Conservation (phyloP, 1,140 invertebrate genomes). For the Drosophila erecta region DNA sequence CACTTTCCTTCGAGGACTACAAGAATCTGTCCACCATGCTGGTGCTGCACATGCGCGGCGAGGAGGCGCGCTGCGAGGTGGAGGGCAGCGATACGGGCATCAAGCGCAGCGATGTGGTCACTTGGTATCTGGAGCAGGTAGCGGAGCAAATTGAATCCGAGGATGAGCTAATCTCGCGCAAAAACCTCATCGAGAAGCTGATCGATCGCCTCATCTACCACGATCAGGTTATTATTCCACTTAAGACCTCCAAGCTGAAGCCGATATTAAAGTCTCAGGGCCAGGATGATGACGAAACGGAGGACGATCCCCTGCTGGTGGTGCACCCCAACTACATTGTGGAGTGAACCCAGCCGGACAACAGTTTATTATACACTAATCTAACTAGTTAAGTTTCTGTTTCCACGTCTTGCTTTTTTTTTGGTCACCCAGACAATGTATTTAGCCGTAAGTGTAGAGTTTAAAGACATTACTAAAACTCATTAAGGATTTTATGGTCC, state of each 20-base stretch:
- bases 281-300: slow-evolving; percentile 85
- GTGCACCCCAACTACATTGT: slow-evolving; percentile 98
- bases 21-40: slow-evolving; percentile 96
- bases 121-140: slow-evolving; percentile 97
- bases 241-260: slow-evolving; percentile 89
- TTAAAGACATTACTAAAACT: slow-evolving; percentile 5
- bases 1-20: slow-evolving; percentile 97
- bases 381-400: slow-evolving; percentile 9
- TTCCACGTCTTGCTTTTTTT: slow-evolving; percentile 16
- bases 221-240: slow-evolving; percentile 96
- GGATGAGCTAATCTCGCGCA: slow-evolving; percentile 95
- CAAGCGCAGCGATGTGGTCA: slow-evolving; percentile 92
- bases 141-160: slow-evolving; percentile 95
- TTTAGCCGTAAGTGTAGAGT: slow-evolving; percentile 19
- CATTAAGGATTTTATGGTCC: not conserved
- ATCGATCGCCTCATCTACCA: slow-evolving; percentile 96
- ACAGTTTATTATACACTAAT: not conserved
- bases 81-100: slow-evolving; percentile 89
- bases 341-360: slow-evolving; percentile 84
- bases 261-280: slow-evolving; percentile 85
- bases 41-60: slow-evolving; percentile 93
- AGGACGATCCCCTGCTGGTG: slow-evolving; percentile 94
- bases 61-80: slow-evolving; percentile 89
- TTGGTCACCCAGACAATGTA: slow-evolving; percentile 7
- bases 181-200: slow-evolving; percentile 97